Evolutionary conservation across 2,888 invertebrate genomes (phyloP).

Genomic region (Colletes collaris): DNA sequence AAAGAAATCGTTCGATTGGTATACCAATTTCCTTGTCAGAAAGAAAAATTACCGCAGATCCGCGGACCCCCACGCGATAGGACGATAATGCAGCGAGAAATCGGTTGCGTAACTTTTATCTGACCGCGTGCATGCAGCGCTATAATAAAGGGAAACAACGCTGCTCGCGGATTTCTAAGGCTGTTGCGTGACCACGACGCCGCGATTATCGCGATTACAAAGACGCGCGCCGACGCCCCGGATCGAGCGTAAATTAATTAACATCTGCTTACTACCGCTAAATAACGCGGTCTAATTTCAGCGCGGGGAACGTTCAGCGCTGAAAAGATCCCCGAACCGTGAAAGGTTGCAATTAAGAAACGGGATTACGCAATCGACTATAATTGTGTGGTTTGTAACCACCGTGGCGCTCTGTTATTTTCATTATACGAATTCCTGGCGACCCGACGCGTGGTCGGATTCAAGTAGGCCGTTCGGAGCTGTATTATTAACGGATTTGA

Average conservation of each 20-base stretch:
- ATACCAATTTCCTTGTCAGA: background rate
- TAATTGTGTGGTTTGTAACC: conserved; percentile 16
- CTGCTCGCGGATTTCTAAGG: conserved; percentile 39
- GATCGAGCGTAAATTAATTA: conserved; percentile 58
- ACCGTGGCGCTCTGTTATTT: background rate
- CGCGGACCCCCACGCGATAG: conserved; percentile 55
- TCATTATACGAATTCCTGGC: conserved; percentile 1
- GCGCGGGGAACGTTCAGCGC: background rate
- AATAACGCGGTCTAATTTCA: conserved; percentile 31
- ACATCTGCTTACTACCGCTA: conserved; percentile 36
- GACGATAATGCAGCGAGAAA: conserved; percentile 70
- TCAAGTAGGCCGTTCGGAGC: background rate
- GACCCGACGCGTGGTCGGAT: background rate
- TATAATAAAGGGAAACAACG: conserved; percentile 53
- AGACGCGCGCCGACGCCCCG: conserved; percentile 16
- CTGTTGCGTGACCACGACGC: conserved; percentile 66
- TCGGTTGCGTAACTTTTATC: conserved; percentile 63
- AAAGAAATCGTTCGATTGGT: background rate
- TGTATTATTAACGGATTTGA: background rate
- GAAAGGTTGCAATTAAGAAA: conserved; percentile 43
- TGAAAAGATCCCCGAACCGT: conserved; percentile 26
- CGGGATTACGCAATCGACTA: conserved; percentile 14
- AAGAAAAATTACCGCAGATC: conserved; percentile 11
- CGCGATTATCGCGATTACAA: conserved; percentile 68
- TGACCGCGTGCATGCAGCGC: background rate